Evolutionary conservation across 2,888 invertebrate species (phyloP).

Genomic region (Apeira syringaria): DNA sequence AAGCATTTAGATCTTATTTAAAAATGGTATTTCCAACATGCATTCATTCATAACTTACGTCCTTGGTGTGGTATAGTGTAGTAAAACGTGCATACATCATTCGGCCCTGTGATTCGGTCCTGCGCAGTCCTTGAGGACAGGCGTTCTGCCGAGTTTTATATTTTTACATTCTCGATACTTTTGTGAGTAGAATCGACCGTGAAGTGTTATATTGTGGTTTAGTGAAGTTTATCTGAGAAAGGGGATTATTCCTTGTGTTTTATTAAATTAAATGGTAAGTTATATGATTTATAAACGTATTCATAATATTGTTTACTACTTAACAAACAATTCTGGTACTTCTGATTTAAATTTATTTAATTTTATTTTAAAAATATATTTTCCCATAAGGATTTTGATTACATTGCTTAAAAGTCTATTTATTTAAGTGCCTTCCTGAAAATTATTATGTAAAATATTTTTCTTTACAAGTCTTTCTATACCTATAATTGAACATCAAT

Average conservation of each 20-base stretch:
- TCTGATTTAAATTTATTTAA: no score
- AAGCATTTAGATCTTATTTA: constrained; percentile 5
- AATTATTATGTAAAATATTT: no score
- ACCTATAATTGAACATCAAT: no score
- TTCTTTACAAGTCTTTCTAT: no score
- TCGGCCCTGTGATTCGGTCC: constrained; percentile 7
- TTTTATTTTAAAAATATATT: no score
- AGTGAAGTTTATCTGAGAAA: constrained; percentile 12
- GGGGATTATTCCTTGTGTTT: constrained; percentile 13
- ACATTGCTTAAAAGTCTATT: no score
- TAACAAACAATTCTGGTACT: no score
- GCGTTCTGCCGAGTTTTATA: background rate
- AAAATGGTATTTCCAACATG: constrained; percentile 5
- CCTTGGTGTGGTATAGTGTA: constrained; percentile 2
- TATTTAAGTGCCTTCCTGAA: no score
- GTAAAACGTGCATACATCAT: background rate
- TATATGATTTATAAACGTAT: no score
- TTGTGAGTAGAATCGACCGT: background rate
- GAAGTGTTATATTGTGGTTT: constrained; percentile 5
- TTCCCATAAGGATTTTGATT: no score
- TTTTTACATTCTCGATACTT: background rate
- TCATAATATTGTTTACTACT: no score
- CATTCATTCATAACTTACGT: constrained; percentile 23
- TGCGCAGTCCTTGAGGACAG: background rate
- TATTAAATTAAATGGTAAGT: constrained; percentile 22